Conservation (phyloP, 2,113 vertebrate genomes). For the Urocitellus parryii region DNA sequence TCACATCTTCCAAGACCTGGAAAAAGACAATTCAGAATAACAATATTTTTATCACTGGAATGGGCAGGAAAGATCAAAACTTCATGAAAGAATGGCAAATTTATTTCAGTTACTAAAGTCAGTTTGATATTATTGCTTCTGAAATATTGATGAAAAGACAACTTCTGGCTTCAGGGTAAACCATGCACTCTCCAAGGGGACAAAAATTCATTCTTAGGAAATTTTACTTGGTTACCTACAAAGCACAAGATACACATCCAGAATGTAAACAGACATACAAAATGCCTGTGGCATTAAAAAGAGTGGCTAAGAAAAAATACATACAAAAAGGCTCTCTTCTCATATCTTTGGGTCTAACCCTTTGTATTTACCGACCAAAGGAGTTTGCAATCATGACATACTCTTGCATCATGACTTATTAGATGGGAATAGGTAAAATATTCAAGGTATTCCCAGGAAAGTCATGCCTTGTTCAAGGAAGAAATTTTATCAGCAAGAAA, state of each 20-base stretch:
- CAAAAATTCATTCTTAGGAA: constrained; percentile 2
- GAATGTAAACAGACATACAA: neutral
- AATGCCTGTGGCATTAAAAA: neutral
- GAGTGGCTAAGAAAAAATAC: neutral
- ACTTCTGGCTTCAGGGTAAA: constrained; percentile 8
- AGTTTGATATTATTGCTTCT: neutral
- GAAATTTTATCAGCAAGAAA: neutral
- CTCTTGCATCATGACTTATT: neutral
- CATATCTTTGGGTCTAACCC: neutral
- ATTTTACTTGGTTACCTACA: constrained; percentile 1
- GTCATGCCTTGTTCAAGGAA: neutral
- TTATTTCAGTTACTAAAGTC: neutral
- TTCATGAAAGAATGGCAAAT: neutral
- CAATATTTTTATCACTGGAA: neutral
- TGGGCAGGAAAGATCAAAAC: neutral
- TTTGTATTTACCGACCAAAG: constrained; percentile 1
- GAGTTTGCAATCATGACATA: neutral
- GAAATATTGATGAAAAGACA: constrained; percentile 16
- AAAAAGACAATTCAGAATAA: constrained; percentile 31
- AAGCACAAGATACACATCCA: neutral
- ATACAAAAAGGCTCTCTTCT: neutral
- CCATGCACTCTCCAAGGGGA: neutral
- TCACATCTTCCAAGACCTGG: constrained; percentile 98
- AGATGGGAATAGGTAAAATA: neutral
- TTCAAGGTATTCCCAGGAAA: neutral